Base-by-base conservation (phyloP, 2,888 invertebrate species). In the Autographa gamma region DNA sequence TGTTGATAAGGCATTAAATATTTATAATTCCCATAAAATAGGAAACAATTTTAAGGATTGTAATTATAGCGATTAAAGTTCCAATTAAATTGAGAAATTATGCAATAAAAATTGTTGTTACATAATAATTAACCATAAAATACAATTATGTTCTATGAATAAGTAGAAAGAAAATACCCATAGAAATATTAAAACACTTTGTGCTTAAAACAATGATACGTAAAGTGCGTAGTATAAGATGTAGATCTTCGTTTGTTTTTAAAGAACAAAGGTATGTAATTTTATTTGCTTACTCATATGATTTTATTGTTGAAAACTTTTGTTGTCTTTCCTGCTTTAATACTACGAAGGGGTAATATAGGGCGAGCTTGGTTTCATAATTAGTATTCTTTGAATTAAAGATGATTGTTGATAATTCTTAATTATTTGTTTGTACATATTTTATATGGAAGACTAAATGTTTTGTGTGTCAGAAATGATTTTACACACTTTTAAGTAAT, bases 61-160 rank as follows among this genome's bases (percentile, higher is more conserved):
- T 54, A 25, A 56, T 56, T 56, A 56, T 25, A 56, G 13, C 54
- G 25, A 25, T 25, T 25, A 25, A 0, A 13, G 5, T 18, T 38
- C 63, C 18, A 38, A 67, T 71, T 65, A 65, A 62, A 48, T 62
- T 34, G 34, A 19, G 52, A 52, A 6, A 19, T 31, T 25, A n/a
- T 56, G 19, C 31, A 43, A 65, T 78, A 74, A 77, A 78, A 77
- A 79, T 65, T 18, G 4, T 63, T 69, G 14, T 48, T 43, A 68
- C n/a, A 62, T 31, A 67, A 60, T 69, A 56, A 56, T 41, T 9
- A 43, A 61, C 16, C 19, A 48, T 69, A 19, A 60, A 48, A 65
- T 66, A 25, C 41, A 19, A 9, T 19, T 8, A 38, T 31, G 16
- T 13, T 41, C 11, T n/a, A 56, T 48, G 16, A 66, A 34, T 41